Conservation (phyloP, 37 sponge, comb jelly and placozoan species). For the Halisarca cf. caerulea region DNA sequence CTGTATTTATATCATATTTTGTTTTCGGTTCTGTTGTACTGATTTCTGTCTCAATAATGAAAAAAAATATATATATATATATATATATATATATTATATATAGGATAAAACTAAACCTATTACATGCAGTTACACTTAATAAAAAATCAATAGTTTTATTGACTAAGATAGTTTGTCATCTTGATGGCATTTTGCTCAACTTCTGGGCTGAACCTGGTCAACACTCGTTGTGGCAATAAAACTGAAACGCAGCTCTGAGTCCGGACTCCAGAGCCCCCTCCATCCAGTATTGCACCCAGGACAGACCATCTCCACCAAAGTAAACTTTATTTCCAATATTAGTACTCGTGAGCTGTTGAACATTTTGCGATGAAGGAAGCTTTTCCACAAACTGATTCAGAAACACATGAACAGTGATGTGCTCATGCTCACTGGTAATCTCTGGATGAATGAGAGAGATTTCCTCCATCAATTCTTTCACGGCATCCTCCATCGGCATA, state of each 20-base stretch:
- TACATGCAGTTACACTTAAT: too few relatives aligned
- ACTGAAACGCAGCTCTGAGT: conserved; percentile 68
- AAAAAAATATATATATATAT: too few relatives aligned
- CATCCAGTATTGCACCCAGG: conserved; percentile 58
- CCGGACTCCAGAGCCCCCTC: conserved; percentile 73
- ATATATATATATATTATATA: too few relatives aligned
- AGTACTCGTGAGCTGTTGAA: not conserved
- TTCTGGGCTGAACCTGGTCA: too few relatives aligned
- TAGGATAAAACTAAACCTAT: too few relatives aligned
- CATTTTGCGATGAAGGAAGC: too few relatives aligned
- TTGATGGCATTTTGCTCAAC: too few relatives aligned
- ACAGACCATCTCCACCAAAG: conserved; percentile 71
- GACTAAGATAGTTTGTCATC: too few relatives aligned
- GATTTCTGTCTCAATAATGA: too few relatives aligned
- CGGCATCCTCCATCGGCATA: not conserved
- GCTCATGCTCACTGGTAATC: conserved; percentile 31
- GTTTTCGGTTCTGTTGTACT: too few relatives aligned
- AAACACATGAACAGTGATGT: conserved; percentile 44
- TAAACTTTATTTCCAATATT: conserved; percentile 33
- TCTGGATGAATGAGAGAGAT: conserved; percentile 54
- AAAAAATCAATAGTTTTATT: too few relatives aligned
- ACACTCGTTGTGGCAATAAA: conserved; percentile 47
- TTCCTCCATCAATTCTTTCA: conserved; percentile 44
- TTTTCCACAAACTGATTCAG: conserved; percentile 25
- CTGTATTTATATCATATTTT: too few relatives aligned